phyloP scores from a whole-genome alignment of 2,113 vertebrate genomes.

The Archilochus colubris region DNA sequence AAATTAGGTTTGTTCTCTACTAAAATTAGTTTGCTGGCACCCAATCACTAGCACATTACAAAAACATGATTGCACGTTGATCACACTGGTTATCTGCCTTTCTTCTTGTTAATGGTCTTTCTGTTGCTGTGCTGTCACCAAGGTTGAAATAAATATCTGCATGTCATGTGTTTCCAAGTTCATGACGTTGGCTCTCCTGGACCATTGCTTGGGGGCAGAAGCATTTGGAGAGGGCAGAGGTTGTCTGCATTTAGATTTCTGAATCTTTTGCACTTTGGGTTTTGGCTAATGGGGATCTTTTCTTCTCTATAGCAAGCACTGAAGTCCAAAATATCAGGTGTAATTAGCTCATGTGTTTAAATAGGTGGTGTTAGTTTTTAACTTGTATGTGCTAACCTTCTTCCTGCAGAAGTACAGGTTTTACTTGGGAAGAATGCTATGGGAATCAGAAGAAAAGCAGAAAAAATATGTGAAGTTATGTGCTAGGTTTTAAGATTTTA shows the following conservation, averaged over 20 bases:
- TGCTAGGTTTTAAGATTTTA: background rate
- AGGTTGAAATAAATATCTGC: background rate
- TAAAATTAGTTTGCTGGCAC: slow-evolving; percentile 21
- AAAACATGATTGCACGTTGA: background rate
- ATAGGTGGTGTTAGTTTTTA: background rate
- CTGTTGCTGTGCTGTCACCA: slow-evolving; percentile 7
- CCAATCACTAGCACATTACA: background rate
- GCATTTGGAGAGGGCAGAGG: background rate
- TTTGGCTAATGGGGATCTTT: background rate
- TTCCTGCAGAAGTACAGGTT: background rate
- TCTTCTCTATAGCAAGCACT: background rate
- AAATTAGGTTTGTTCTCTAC: slow-evolving; percentile 6
- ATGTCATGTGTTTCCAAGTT: background rate
- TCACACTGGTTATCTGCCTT: background rate
- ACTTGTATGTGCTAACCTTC: background rate
- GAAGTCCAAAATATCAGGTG: background rate
- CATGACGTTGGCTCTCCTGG: background rate
- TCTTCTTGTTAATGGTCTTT: slow-evolving; percentile 12
- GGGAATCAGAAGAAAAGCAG: background rate
- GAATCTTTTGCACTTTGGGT: background rate
- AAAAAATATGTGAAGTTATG: background rate
- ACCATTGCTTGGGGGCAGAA: background rate
- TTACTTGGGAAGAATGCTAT: background rate
- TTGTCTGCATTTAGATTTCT: background rate
- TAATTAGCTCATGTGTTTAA: slow-evolving; percentile 17